phyloP scores from a whole-genome alignment of 2,113 vertebrate species.

The Bambusicola thoracicus region DNA sequence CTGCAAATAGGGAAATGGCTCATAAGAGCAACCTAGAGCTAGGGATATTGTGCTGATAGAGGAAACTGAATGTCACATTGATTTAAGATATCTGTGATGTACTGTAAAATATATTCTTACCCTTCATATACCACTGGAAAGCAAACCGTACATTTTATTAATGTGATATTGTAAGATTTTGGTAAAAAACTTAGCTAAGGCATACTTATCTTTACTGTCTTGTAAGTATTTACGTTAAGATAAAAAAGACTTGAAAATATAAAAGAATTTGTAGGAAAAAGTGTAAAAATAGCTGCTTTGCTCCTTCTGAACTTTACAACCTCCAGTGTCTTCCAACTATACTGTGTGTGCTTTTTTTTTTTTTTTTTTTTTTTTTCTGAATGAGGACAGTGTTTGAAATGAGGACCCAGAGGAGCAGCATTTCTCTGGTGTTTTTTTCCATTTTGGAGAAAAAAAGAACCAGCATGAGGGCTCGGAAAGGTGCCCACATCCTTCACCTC shows the following conservation, averaged over 20 bases:
- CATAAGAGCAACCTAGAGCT: conserved; percentile 44
- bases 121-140: not conserved
- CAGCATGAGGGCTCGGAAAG: rapidly evolving
- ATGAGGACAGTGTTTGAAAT: not conserved
- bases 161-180: not conserved
- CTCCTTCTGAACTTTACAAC: not conserved
- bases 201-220: not conserved
- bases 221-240: not conserved
- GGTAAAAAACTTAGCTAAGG: conserved; percentile 1
- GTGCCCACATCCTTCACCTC: not conserved
- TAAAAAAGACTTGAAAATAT: not conserved
- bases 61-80: conserved; percentile 20
- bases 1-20: conserved; percentile 15
- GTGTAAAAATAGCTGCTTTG: not conserved
- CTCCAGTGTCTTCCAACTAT: not conserved
- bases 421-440: not conserved
- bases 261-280: not conserved
- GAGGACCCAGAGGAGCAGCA: not conserved
- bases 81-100: conserved; percentile 50
- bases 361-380: not conserved
- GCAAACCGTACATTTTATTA: conserved; percentile 1
- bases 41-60: conserved; percentile 50
- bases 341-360: not conserved
- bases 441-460: not conserved
- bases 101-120: conserved; percentile 17